Conservation (phyloP, 2,113 vertebrate species). For the Malurus alboscapulatus region DNA sequence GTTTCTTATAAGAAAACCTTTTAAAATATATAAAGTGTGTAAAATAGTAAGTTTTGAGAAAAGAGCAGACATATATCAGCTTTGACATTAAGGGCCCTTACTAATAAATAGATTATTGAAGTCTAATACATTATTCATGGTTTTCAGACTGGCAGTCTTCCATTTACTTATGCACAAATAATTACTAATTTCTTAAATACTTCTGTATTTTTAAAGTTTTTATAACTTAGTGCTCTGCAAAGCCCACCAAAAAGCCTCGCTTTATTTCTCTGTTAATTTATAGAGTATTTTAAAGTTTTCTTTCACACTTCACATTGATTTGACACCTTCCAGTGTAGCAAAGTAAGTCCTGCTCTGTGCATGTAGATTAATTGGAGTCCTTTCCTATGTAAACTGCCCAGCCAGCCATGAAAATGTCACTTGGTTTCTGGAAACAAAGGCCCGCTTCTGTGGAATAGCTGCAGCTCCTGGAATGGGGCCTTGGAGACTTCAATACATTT, state of each 20-base stretch:
- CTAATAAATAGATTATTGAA: conserved; percentile 8
- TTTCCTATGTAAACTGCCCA: conserved; percentile 46
- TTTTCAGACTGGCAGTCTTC: neutral
- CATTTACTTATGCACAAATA: neutral
- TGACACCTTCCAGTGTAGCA: neutral
- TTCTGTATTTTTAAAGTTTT: neutral
- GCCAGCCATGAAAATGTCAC: conserved; percentile 58
- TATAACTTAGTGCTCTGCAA: neutral
- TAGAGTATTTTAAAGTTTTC: neutral
- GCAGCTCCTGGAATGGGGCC: conserved; percentile 9
- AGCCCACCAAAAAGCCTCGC: neutral
- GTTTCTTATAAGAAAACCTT: neutral
- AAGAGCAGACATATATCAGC: neutral
- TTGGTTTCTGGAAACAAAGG: conserved; percentile 49
- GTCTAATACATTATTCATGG: conserved; percentile 2
- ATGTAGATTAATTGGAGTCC: conserved; percentile 17
- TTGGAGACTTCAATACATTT: conserved; percentile 34
- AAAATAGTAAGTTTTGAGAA: neutral
- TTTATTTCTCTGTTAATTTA: neutral
- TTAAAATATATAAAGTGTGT: neutral
- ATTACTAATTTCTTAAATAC: neutral
- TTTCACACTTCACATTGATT: neutral
- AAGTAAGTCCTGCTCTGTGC: conserved; percentile 2
- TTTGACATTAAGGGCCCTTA: neutral
- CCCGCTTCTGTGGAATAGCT: conserved; percentile 27